These are phyloP conservation scores for Coelopa frigida DNA, from an alignment of 1,140 invertebrate species.

Conservation along the genomic window DNA sequence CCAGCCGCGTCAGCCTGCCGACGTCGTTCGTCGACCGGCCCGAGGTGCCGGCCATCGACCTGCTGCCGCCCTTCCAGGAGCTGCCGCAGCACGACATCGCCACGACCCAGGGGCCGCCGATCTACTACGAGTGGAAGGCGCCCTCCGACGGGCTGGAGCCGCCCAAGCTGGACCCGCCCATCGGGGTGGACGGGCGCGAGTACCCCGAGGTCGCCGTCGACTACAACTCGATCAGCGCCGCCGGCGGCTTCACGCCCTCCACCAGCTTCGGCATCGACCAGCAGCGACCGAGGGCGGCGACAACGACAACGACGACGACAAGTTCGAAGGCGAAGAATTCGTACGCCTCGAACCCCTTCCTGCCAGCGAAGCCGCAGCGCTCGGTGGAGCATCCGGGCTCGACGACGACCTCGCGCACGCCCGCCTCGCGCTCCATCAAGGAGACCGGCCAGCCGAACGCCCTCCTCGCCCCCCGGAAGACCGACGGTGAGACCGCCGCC, in stretches of 20 bases:
- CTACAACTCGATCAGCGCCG: constrained; percentile 19
- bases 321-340: not conserved
- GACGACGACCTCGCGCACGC: constrained; percentile 17
- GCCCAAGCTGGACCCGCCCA: constrained; percentile 42
- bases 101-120: constrained; percentile 53
- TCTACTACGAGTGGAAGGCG: constrained; percentile 56
- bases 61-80: constrained; percentile 37
- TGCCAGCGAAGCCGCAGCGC: no score
- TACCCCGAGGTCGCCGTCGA: constrained; percentile 29
- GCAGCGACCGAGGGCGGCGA: no score
- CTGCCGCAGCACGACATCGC: constrained; percentile 40
- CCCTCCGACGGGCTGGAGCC: constrained; percentile 51
- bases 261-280: constrained; percentile 6
- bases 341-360: no score
- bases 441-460: constrained; percentile 8
- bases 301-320: not conserved
- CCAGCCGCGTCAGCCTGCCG: not conserved
- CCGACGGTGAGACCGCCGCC: constrained; percentile 12
- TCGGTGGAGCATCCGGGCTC: no score
- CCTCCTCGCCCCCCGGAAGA: constrained; percentile 14
- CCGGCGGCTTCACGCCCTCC: constrained; percentile 22
- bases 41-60: constrained; percentile 23
- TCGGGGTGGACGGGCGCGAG: constrained; percentile 36
- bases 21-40: not conserved
- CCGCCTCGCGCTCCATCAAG: constrained; percentile 34